phyloP scores from a whole-genome alignment of 2,113 vertebrate genomes.

The Rallus limicola region DNA sequence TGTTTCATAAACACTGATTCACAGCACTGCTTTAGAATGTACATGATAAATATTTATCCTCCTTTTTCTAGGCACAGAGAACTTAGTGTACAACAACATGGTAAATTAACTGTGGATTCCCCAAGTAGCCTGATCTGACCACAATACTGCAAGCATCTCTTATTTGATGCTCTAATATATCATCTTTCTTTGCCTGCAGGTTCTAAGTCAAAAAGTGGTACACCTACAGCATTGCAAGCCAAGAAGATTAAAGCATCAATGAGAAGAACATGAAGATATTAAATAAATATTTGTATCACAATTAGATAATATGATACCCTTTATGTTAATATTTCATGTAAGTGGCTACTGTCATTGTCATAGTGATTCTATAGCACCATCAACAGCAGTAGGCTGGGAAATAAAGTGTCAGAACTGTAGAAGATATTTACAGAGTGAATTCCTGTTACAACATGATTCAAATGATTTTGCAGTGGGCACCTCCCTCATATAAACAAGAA shows the following conservation, averaged over 20 bases:
- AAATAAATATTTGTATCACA: not conserved
- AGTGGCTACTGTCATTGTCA: not conserved
- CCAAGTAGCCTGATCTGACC: not conserved
- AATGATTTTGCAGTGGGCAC: not conserved
- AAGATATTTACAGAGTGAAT: not conserved
- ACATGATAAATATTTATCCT: not conserved
- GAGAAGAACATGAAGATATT: not conserved
- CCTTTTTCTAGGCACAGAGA: not conserved
- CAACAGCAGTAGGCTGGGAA: not conserved
- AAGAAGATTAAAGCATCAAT: not conserved
- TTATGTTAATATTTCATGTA: not conserved
- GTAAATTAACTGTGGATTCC: no score
- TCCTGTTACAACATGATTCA: not conserved
- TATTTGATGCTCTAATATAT: not conserved
- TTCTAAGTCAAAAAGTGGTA: not conserved
- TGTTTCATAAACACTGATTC: not conserved
- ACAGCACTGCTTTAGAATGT: not conserved
- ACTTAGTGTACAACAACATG: not conserved
- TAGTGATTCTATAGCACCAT: not conserved
- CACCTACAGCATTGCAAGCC: not conserved
- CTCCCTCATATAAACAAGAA: not conserved
- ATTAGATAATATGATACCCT: not conserved
- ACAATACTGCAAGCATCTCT: no score
- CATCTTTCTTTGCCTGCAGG: not conserved
- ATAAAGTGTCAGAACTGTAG: not conserved